Evolutionary conservation across 2,797 vertebrate species (phyloP), one percentile per base, ranked within the genome.

Genomic region (Sebastes minor): DNA sequence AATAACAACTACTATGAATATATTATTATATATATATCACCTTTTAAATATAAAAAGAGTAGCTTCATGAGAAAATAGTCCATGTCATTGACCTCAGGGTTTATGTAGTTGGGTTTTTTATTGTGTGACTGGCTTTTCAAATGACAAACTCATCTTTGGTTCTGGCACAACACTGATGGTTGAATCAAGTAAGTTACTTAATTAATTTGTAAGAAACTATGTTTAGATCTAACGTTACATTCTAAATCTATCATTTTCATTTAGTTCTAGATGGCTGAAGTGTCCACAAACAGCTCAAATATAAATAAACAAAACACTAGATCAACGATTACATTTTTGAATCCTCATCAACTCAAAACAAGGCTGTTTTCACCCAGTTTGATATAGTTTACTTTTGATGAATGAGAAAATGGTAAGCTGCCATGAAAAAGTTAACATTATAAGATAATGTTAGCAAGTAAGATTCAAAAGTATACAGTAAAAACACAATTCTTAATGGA

Each of bases 61-160:
- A n/a, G 49, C 18, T 30, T 53, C 4, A 11, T 23, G 9, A 52
- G 38, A 22, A 59, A 23, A 14, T 6, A 1, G 25, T 46, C 9
- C 8, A 18, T 12, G 55, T 67, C 3, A 9, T 10, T 14, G 28
- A 28, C 20, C 4, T 52, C 5, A 2, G 25, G 30, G 38, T 87
- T 88, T 68, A 55, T 2, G 81, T 7, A 18, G 2, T 16, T 38
- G 4, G 1, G 1, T 8, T 38, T 76, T 30, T 66, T 4, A 42
- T 6, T 74, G 87, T 88, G 89, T 84, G 84, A 59, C 63, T 81
- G 12, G 1, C 1, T 22, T 28, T 28, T 77, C 66, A 12, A 83
- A 30, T 11, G 4, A 12, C 27, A 60, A 75, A 20, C 6, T 76
- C 12, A 1, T 81, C 56, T 86, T 90, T 73, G 86, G 81, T 18